Conservation (phyloP, 92 coral and sea anemone genomes). For the Isaurus tuberculatus region DNA sequence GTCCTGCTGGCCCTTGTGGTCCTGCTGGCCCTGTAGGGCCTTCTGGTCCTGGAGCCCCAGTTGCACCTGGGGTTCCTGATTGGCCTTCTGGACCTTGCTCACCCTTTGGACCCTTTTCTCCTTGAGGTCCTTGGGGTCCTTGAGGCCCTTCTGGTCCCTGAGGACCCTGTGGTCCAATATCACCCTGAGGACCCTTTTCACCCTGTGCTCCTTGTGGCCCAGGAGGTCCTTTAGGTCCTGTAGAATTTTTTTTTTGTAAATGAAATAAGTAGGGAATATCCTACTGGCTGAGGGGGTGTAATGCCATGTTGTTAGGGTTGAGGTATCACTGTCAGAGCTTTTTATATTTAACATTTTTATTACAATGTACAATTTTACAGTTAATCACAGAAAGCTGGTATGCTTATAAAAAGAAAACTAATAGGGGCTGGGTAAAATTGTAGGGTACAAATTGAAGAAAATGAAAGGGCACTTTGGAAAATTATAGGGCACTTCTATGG, state of each 20-base stretch:
- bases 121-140: constrained; percentile 69
- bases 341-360: too few relatives aligned
- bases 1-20: constrained; percentile 49
- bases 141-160: constrained; percentile 69
- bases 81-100: constrained; percentile 71
- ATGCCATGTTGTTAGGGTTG: too few relatives aligned
- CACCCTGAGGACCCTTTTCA: constrained; percentile 60
- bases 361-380: too few relatives aligned
- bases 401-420: too few relatives aligned
- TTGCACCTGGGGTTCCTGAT: constrained; percentile 44
- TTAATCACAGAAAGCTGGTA: too few relatives aligned
- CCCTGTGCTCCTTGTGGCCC: constrained; percentile 84
- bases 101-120: constrained; percentile 70
- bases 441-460: too few relatives aligned
- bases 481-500: too few relatives aligned
- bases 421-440: too few relatives aligned
- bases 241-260: not conserved
- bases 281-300: too few relatives aligned
- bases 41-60: constrained; percentile 68
- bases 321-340: too few relatives aligned
- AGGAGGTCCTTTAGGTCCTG: constrained; percentile 72
- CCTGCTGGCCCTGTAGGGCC: constrained; percentile 63
- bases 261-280: not conserved
- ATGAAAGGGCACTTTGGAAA: too few relatives aligned
- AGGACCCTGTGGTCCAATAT: constrained; percentile 66